A percentile compares a stretch with the other conserved stretches of the same genome.
phyloP scores from a whole-genome alignment of 2,113 vertebrate species.

The Melanostigma gelatinosum region DNA sequence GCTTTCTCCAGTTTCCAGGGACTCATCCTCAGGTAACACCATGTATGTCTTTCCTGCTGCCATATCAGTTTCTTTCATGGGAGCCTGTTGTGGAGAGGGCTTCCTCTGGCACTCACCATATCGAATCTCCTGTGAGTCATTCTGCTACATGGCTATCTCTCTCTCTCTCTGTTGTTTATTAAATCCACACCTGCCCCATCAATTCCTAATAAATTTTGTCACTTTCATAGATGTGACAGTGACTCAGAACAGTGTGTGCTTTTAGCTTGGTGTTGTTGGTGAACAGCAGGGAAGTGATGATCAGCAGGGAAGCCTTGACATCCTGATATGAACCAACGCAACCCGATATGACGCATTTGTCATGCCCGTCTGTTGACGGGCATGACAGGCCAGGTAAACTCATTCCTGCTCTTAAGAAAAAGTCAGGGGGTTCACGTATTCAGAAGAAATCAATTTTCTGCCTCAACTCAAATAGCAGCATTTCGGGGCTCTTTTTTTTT shows the following conservation, averaged over 20 bases:
- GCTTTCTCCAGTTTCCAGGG: conserved; percentile 1
- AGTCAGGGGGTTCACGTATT: not conserved
- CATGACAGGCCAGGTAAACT: not conserved
- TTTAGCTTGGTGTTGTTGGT: conserved; percentile 30
- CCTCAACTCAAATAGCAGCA: conserved; percentile 29
- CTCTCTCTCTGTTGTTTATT: conserved; percentile 47
- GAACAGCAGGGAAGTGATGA: conserved; percentile 17
- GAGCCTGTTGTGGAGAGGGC: conserved; percentile 49
- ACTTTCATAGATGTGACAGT: conserved; percentile 31
- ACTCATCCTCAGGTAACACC: conserved; percentile 62
- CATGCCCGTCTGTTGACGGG: too few species aligned
- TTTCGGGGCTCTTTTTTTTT: conserved; percentile 22
- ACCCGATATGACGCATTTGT: not conserved
- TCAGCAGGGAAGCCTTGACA: conserved; percentile 45
- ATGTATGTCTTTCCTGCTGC: conserved; percentile 74
- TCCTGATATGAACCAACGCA: not conserved
- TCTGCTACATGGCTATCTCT: conserved; percentile 46
- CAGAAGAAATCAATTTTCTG: conserved; percentile 42
- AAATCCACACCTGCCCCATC: conserved; percentile 57
- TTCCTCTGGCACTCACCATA: conserved; percentile 57
- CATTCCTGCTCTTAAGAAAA: conserved; percentile 10
- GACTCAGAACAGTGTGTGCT: conserved; percentile 46
- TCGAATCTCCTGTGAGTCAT: conserved; percentile 68
- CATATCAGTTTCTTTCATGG: conserved; percentile 20
- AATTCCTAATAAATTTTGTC: conserved; percentile 45